A percentile compares a stretch with the other conserved stretches of the same genome.
Evolutionary conservation across 37 sponge, comb jelly and placozoan species (phyloP).

Genomic region (Agelas oroides): DNA sequence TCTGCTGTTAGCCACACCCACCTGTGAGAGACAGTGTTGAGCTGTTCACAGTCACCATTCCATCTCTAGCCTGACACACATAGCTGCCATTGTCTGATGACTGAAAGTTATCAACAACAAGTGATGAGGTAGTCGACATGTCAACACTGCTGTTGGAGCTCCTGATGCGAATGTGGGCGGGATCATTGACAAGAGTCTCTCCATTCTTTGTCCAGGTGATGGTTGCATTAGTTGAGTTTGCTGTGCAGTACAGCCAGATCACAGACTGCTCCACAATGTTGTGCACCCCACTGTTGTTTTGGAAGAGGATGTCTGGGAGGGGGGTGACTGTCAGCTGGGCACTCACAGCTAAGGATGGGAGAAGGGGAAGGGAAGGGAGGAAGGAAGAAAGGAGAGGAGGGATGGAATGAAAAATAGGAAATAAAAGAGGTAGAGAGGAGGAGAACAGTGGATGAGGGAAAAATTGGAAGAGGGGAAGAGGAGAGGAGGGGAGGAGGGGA

Average conservation of each 20-base stretch:
- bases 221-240: not conserved
- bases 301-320: slow-evolving; percentile 12
- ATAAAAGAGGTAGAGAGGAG: too few species aligned
- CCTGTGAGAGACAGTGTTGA: not conserved
- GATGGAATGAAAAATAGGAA: too few species aligned
- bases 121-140: slow-evolving; percentile 3
- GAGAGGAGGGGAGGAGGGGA: too few species aligned
- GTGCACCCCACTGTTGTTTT: not conserved
- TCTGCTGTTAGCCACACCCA: too few species aligned
- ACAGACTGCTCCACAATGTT: slow-evolving; percentile 40
- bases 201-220: slow-evolving; percentile 49
- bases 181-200: slow-evolving; percentile 5
- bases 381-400: too few species aligned
- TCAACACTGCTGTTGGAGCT: not conserved
- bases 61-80: slow-evolving; percentile 16
- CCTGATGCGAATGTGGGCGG: slow-evolving; percentile 43
- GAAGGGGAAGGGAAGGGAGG: too few species aligned
- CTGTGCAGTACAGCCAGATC: slow-evolving; percentile 38
- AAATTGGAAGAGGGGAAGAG: too few species aligned
- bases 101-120: slow-evolving; percentile 31
- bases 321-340: slow-evolving; percentile 22
- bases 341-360: not conserved
- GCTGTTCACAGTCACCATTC: not conserved
- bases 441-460: too few species aligned
- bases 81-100: slow-evolving; percentile 30